Evolutionary conservation across 2,113 vertebrate species (phyloP).

Genomic region (Conger conger): DNA sequence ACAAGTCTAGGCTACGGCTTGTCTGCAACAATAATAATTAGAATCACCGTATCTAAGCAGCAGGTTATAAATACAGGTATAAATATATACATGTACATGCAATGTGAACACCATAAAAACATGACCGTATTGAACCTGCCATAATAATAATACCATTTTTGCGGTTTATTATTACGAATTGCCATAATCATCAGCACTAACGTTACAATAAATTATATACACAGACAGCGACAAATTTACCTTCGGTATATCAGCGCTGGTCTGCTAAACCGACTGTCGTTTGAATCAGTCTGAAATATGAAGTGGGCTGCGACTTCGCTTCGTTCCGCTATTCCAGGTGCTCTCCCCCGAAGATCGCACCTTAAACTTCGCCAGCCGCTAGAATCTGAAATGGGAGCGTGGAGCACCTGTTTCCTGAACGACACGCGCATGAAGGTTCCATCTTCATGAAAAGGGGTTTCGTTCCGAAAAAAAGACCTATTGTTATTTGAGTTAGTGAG

Average conservation of each 20-base stretch:
- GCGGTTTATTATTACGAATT: not conserved
- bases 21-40: not conserved
- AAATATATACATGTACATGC: not conserved
- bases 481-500: not conserved
- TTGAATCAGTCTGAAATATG: slow-evolving; percentile 3
- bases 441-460: slow-evolving; percentile 17
- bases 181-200: not conserved
- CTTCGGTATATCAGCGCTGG: not conserved
- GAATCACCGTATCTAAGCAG: not conserved
- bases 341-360: not conserved
- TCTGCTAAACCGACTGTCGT: not conserved
- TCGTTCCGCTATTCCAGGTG: not conserved
- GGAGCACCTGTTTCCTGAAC: slow-evolving; percentile 15
- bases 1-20: not conserved
- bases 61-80: not conserved
- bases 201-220: not conserved
- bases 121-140: not conserved
- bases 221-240: not conserved
- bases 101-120: not conserved
- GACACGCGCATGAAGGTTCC: slow-evolving; percentile 18
- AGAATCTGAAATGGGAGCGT: slow-evolving; percentile 4
- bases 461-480: not conserved
- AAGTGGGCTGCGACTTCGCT: not conserved
- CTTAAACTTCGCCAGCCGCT: not conserved
- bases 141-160: not conserved